Base-by-base conservation (phyloP, 2,113 vertebrate species). In the Speoplatyrhinus poulsoni region DNA sequence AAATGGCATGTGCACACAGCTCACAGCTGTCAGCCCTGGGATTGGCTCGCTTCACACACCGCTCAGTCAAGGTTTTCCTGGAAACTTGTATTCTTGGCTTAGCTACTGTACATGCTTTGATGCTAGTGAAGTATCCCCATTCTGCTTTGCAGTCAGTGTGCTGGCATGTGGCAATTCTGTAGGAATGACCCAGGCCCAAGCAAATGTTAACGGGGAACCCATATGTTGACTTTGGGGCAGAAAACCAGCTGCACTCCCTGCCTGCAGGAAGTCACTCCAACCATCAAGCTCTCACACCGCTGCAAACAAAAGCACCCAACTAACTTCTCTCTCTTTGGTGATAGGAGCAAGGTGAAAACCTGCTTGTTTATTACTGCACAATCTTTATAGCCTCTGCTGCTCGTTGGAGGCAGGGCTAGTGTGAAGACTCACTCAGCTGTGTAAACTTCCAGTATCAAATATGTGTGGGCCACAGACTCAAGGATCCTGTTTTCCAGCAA, bases 381-480 rank as follows among this genome's bases (percentile, higher is more conserved):
- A 47, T 85, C 55, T 82, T 72, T 67, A 15, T 52, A 11, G 11
- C 6, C 49, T 52, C 9, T 15, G 11, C 49, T 12, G 9, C 11
- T 11, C 12, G 49, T 9, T 12, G 55, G 69, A 77, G 54, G 72
- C 66, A 62, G 62, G 36, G 60, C 71, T 72, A 60, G 32, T 80
- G 54, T 47, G 57, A 72, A 41, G 67, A 67, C 60, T 52, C 47
- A 59, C 4, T 90, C 83, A 91, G 90, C 90, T 89, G 87, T 85
- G 48, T 80, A 88, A 90, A 92, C 87, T 82, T 85, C 76, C 84
- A 88, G 60, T 72, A 73, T 84, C 72, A 69, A 75, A 72, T 72
- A 58, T 67, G 69, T 67, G 86, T 84, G 80, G 67, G 65, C 80
- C 82, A 81, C 58, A 75, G 62, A 48, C 77, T 79, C 67, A 65